Evolutionary conservation across 2,113 vertebrate genomes (phyloP).

Genomic region (Regulus satrapa): DNA sequence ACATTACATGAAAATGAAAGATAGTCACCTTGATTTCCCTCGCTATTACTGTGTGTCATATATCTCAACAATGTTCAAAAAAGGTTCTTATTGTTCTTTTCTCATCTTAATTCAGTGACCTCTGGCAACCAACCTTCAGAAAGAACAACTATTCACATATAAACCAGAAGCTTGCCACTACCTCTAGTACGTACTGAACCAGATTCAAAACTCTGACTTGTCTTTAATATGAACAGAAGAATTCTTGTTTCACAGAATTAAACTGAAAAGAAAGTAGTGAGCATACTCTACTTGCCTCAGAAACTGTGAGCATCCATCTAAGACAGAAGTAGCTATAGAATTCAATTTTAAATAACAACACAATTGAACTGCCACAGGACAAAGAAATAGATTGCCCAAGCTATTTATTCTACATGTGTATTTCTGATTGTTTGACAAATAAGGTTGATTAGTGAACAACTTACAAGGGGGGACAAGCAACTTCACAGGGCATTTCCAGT

Average conservation of each 20-base stretch:
- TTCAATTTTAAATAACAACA: neutral
- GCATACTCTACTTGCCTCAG: neutral
- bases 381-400: neutral
- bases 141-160: neutral
- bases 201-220: neutral
- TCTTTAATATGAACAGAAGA: neutral
- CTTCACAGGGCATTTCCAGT: neutral
- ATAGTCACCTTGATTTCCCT: neutral
- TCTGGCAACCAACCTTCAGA: neutral
- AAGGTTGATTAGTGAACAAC: neutral
- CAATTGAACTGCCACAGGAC: neutral
- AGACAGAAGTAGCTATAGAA: neutral
- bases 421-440: neutral
- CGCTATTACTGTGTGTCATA: neutral
- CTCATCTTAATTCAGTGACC: neutral
- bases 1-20: neutral
- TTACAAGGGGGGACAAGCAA: neutral
- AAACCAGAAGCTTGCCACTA: neutral
- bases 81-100: neutral
- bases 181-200: neutral
- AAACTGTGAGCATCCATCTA: neutral
- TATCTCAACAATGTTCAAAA: neutral
- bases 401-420: neutral
- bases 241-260: neutral
- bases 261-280: neutral